phyloP scores from a whole-genome alignment of 2,797 vertebrate species.

The Rhynchotus rufescens region DNA sequence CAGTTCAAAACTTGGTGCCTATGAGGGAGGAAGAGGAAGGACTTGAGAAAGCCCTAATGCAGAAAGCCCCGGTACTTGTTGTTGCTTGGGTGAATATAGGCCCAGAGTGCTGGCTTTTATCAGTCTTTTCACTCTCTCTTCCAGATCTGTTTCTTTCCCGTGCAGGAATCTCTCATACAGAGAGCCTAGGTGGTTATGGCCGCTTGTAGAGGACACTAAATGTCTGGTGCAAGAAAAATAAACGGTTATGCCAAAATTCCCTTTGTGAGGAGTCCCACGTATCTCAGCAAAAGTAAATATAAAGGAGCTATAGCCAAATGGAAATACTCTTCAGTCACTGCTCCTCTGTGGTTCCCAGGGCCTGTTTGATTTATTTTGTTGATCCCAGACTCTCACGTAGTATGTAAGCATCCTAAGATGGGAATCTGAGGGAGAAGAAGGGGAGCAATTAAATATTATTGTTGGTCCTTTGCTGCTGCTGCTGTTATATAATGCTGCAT shows the following conservation, averaged over 20 bases:
- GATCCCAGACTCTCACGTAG: not conserved
- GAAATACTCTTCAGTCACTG: not conserved
- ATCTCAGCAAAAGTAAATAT: not conserved
- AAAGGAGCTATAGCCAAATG: not conserved
- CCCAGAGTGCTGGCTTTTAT: not conserved
- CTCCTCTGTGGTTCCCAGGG: not conserved
- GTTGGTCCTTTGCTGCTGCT: not conserved
- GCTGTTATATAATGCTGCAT: slow-evolving; percentile 26
- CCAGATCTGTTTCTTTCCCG: not conserved
- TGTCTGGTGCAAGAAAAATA: not conserved
- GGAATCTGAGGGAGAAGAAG: slow-evolving; percentile 11
- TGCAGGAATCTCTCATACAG: not conserved
- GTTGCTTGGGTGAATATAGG: not conserved
- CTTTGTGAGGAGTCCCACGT: slow-evolving; percentile 1
- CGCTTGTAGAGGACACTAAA: not conserved
- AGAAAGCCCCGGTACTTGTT: not conserved
- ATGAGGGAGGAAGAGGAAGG: not conserved
- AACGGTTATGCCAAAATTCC: not conserved
- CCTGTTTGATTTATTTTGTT: slow-evolving; percentile 45
- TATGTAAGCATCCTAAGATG: slow-evolving; percentile 24
- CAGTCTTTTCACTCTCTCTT: not conserved
- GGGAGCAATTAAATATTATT: slow-evolving; percentile 63
- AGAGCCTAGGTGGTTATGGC: not conserved
- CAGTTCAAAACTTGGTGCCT: not conserved
- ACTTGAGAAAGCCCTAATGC: not conserved